Percentiles rank a stretch among this genome's conserved stretches.
phyloP scores from a whole-genome alignment of 2,113 vertebrate genomes.

The Ceyx cyanopectus region DNA sequence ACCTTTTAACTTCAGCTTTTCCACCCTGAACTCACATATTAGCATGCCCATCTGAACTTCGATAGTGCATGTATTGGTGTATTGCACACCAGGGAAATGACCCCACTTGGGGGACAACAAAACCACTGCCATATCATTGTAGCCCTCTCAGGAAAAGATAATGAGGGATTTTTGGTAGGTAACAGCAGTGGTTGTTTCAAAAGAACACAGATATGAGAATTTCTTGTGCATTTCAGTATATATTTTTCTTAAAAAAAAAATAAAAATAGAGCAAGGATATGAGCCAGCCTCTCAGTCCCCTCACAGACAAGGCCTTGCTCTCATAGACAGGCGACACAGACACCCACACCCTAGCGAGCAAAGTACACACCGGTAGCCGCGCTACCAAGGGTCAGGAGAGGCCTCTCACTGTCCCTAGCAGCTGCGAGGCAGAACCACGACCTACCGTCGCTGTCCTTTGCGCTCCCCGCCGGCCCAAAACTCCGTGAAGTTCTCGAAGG shows the following conservation, averaged over 20 bases:
- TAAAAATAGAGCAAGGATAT: background rate
- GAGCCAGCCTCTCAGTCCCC: background rate
- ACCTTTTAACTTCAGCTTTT: too few relatives aligned
- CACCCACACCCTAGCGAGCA: background rate
- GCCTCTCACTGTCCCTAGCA: background rate
- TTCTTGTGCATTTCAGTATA: accelerated
- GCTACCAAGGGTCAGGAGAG: background rate
- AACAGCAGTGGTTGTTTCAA: too few relatives aligned
- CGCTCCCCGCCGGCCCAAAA: background rate
- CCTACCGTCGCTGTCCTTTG: background rate
- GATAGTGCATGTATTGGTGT: too few relatives aligned
- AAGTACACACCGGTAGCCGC: too few relatives aligned
- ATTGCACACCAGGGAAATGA: too few relatives aligned
- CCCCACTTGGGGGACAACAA: too few relatives aligned
- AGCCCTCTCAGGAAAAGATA: background rate
- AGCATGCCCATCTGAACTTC: too few relatives aligned
- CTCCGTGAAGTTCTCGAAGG: background rate
- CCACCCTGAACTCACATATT: too few relatives aligned
- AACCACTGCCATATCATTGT: background rate
- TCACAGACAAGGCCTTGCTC: background rate
- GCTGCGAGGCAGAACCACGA: background rate
- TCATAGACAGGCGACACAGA: background rate
- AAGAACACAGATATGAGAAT: accelerated
- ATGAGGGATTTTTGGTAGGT: accelerated
- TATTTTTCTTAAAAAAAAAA: accelerated